Conservation (phyloP, 2,113 vertebrate genomes). For the Menura novaehollandiae region DNA sequence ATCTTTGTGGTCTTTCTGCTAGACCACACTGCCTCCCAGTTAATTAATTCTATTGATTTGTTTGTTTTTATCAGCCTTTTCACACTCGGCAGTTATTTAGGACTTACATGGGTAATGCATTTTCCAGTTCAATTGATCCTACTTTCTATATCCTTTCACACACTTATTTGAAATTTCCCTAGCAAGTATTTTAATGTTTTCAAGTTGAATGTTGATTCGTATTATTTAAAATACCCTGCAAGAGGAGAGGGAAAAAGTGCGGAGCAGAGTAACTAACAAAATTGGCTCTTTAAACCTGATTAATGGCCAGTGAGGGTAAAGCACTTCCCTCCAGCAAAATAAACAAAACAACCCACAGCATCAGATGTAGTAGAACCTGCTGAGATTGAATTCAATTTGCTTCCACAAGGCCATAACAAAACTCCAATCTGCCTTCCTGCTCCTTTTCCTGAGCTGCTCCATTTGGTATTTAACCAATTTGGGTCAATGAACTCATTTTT, state of each 20-base stretch:
- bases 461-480: slow-evolving; percentile 10
- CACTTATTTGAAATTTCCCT: slow-evolving; percentile 17
- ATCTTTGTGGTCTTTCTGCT: not conserved
- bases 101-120: slow-evolving; percentile 20
- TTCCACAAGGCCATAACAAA: slow-evolving; percentile 29
- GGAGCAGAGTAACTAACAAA: slow-evolving; percentile 40
- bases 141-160: not conserved
- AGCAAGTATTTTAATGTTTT: slow-evolving; percentile 13
- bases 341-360: not conserved
- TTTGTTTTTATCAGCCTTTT: slow-evolving; percentile 51
- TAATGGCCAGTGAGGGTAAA: slow-evolving; percentile 24
- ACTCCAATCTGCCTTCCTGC: not conserved
- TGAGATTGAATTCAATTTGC: slow-evolving; percentile 33
- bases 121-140: slow-evolving; percentile 44
- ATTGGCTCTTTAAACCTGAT: slow-evolving; percentile 41
- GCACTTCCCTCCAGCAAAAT: slow-evolving; percentile 26
- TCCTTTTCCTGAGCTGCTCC: slow-evolving; percentile 16
- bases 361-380: not conserved
- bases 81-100: slow-evolving; percentile 46
- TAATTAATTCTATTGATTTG: slow-evolving; percentile 59
- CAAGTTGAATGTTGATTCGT: slow-evolving; percentile 2
- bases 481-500: not conserved
- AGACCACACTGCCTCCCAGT: slow-evolving; percentile 1
- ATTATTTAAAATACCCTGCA: slow-evolving; percentile 10
- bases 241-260: not conserved